These are phyloP conservation scores for Heterodera carotae DNA, from an alignment of 1,140 invertebrate species.

Conservation along the genomic window DNA sequence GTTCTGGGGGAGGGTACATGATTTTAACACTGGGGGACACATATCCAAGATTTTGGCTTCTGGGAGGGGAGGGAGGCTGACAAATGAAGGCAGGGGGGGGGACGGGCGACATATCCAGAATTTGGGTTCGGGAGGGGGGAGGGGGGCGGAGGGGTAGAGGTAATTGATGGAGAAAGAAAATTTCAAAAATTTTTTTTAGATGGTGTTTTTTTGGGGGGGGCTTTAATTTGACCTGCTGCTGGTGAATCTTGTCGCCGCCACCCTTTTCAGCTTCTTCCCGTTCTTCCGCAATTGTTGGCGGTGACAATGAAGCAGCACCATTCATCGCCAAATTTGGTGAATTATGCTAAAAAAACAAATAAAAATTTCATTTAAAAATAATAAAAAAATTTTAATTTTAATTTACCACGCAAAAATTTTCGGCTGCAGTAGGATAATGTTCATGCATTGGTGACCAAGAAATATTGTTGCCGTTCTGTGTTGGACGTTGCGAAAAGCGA, in stretches of 20 bases:
- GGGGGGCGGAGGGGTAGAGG: no score
- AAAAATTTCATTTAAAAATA: no score
- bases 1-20: no score
- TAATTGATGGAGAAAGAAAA: no score
- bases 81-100: no score
- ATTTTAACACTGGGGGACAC: no score
- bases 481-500: not conserved
- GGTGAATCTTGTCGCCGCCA: not conserved
- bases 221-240: not conserved
- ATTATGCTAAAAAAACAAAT: not conserved
- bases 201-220: not conserved
- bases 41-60: no score
- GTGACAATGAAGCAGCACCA: not conserved
- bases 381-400: no score
- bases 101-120: no score
- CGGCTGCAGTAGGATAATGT: not conserved
- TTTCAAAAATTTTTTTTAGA: not conserved
- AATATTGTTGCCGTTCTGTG: not conserved
- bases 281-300: conserved; percentile 7
- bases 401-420: not conserved
- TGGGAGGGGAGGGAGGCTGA: no score
- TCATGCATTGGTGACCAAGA: not conserved
- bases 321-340: not conserved
- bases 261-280: not conserved
- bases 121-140: no score